phyloP scores from a whole-genome alignment of 2,888 invertebrate species.

The Drosophila aldrichi region DNA sequence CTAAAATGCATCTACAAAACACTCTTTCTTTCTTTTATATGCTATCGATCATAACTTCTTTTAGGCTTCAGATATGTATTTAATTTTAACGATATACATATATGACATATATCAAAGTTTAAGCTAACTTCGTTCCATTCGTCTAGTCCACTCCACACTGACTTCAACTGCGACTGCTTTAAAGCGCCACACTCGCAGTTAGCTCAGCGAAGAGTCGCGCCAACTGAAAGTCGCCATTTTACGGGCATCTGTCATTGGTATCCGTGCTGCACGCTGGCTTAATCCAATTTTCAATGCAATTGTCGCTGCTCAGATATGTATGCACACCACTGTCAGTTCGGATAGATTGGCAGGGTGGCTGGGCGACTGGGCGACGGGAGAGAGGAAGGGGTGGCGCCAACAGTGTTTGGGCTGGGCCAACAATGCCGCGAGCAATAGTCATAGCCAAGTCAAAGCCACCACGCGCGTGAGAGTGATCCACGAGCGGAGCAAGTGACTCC shows the following conservation, averaged over 20 bases:
- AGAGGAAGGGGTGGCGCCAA: background rate
- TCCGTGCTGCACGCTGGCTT: constrained; percentile 58
- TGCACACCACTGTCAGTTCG: constrained; percentile 8
- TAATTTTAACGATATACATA: too few species aligned
- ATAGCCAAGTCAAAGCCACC: constrained; percentile 39
- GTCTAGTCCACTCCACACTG: background rate
- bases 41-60: too few species aligned
- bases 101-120: background rate
- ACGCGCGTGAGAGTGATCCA: constrained; percentile 36
- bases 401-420: background rate
- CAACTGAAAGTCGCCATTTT: constrained; percentile 22
- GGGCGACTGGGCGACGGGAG: background rate
- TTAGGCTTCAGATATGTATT: too few species aligned
- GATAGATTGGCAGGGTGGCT: constrained; percentile 8
- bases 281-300: constrained; percentile 78
- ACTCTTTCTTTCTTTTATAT: too few species aligned
- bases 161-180: background rate
- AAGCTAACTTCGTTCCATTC: background rate
- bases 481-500: constrained; percentile 49
- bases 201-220: constrained; percentile 24
- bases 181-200: background rate
- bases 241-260: constrained; percentile 61
- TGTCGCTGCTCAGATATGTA: constrained; percentile 68
- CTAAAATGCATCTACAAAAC: too few species aligned
- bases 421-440: constrained; percentile 34